Percentiles rank a stretch among this genome's conserved stretches.
Conservation (phyloP, 2,113 vertebrate species). For the Prionailurus viverrinus region DNA sequence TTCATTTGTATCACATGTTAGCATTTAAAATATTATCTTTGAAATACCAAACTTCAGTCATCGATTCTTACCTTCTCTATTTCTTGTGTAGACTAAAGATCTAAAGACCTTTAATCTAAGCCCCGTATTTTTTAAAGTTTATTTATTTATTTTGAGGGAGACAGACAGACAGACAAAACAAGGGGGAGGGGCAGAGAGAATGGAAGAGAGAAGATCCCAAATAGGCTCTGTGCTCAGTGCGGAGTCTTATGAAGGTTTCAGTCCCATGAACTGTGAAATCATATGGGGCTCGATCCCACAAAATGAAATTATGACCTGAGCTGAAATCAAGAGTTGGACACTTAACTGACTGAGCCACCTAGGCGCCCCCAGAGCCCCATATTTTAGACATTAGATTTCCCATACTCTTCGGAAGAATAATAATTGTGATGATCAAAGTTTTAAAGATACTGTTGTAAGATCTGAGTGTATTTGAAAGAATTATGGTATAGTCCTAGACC, state of each 20-base stretch:
- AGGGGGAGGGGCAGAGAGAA: too few species aligned
- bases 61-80: neutral
- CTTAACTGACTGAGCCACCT: too few species aligned
- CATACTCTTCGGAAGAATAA: neutral
- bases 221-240: too few species aligned
- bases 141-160: too few species aligned
- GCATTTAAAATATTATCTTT: neutral
- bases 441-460: neutral
- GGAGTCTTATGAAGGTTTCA: too few species aligned
- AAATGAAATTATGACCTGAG: too few species aligned
- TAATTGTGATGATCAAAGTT: constrained; percentile 1
- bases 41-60: neutral
- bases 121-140: neutral
- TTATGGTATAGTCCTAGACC: neutral
- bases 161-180: too few species aligned
- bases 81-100: neutral
- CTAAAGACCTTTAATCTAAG: neutral
- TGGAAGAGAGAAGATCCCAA: too few species aligned
- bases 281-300: too few species aligned
- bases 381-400: neutral
- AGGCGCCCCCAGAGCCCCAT: neutral
- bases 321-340: too few species aligned
- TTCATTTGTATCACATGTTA: neutral
- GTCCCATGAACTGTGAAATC: too few species aligned
- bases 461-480: neutral